Evolutionary conservation across 2,888 invertebrate species (phyloP), one percentile per base, ranked within the genome.

Genomic region (Phasia obesa): DNA sequence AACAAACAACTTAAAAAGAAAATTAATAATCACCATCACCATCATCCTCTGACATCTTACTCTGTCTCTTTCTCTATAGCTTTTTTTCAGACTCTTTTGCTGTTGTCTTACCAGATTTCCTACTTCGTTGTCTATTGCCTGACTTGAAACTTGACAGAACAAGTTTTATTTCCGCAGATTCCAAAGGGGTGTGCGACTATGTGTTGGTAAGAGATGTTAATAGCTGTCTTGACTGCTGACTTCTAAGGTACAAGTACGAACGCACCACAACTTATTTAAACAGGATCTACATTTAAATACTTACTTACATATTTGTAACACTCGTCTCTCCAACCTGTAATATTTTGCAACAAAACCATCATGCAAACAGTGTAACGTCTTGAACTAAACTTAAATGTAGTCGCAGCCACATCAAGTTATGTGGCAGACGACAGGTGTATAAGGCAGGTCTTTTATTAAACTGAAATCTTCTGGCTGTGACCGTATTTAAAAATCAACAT

Each of bases 141-240:
- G 74, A 65, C 59, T n/a, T n/a, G n/a, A 71, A 79, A 47, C 70
- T 55, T 75, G 75, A 75, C 59, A 75, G 65, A 83, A 83, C 83
- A 70, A 83, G 83, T 83, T 83, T 79, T 79, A 83, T 83, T 79
- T 83, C 83, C 79, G 79, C 75, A 79, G 75, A 71, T 79, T 62
- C 15, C 38, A 57, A 60, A 71, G 71, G 75, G 79, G 71, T 67
- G 21, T 4, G 4, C 6, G n/a, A 15, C 5, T 57, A 19, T 51
- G n/a, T 38, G 51, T 21, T 53, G 15, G 31, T 21, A 69, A 57
- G 31, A 55, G 42, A 74, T 74, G 73, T 23, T 62, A 60, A 62
- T 73, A 49, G 62, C 17, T 53, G 55, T 53, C 64, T 74, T 74
- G 55, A 74, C 49, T 60, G n/a, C n/a, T 74, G 31, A 57, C 31